Base-by-base conservation (phyloP, 2,888 invertebrate genomes). In the Pachymerium ferrugineum region DNA sequence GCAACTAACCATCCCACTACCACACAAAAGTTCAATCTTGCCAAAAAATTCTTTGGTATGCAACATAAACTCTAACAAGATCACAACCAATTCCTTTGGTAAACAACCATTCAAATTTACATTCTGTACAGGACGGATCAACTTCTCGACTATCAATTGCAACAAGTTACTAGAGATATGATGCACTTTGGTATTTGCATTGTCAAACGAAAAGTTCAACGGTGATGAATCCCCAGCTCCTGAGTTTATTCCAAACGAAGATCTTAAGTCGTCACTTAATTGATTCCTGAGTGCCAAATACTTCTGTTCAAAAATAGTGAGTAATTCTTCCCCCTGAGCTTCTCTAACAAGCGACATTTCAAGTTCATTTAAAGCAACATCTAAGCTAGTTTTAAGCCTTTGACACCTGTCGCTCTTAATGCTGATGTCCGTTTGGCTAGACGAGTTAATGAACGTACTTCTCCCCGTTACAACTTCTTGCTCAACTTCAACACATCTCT, bases 221-320 rank as follows among this genome's bases (percentile, higher is more conserved):
- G 6, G 1, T 22, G 47, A 12, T 19, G 47, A 47, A 12, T 47
- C 47, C 19, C 47, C 47, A 47, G 19, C 47, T 16, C 19, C 47
- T 10, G 22, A 47, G 16, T 19, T 19, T 3, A 47, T 2, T 19
- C 10, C 47, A 22, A 19, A 3, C 19, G 19, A 22, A 5, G 47
- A 47, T 19, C 22, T 19, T 19, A 47, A 19, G 22, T 47, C 47
- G 47, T 47, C 47, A 22, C 47, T 47, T 22, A 47, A 47, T 47
- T 47, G 16, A 47, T 47, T 47, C 47, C 68, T 68, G 29, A 68
- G 68, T 68, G 29, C 28, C 28, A 68, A 68, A 68, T 68, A 68
- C 3, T 25, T 25, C 68, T 68, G 68, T 28, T 68, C 68, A 16
- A 68, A 30, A 6, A n/a, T 28, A 30, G 29, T 16, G 3, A 29